phyloP scores from a whole-genome alignment of 2,888 invertebrate genomes.

The Cataglyphis rosenhaueri region DNA sequence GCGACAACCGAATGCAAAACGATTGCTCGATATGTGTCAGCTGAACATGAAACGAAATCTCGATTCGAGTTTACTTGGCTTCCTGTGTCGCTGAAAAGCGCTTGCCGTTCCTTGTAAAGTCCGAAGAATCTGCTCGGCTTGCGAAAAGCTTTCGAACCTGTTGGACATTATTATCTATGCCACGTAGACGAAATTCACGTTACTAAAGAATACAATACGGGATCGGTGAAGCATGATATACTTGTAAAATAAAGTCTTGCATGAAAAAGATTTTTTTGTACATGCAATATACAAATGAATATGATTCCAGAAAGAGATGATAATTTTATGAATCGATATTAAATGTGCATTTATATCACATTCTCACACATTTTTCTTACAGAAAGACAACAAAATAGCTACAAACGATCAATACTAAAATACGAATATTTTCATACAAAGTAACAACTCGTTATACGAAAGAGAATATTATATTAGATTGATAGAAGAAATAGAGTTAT shows the following conservation, averaged over 20 bases:
- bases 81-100: slow-evolving; percentile 3
- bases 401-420: slow-evolving; percentile 7
- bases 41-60: slow-evolving; percentile 45
- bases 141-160: slow-evolving; percentile 35
- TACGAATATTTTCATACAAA: slow-evolving; percentile 1
- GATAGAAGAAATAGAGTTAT: slow-evolving; percentile 49
- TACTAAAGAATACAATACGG: neutral
- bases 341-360: slow-evolving; percentile 8
- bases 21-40: slow-evolving; percentile 41
- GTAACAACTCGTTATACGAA: slow-evolving; percentile 31
- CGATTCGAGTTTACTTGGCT: slow-evolving; percentile 32
- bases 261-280: neutral
- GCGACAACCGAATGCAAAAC: slow-evolving; percentile 23
- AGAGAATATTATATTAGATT: slow-evolving; percentile 44
- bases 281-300: neutral
- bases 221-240: neutral
- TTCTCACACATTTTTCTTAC: neutral
- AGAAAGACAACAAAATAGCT: neutral
- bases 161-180: slow-evolving; percentile 53
- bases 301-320: neutral
- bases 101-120: neutral
- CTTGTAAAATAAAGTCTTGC: neutral
- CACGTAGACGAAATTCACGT: slow-evolving; percentile 14
- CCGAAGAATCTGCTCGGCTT: neutral
- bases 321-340: slow-evolving; percentile 22